Conservation (phyloP, 1,140 invertebrate species). For the Hylaeus anthracinus region DNA sequence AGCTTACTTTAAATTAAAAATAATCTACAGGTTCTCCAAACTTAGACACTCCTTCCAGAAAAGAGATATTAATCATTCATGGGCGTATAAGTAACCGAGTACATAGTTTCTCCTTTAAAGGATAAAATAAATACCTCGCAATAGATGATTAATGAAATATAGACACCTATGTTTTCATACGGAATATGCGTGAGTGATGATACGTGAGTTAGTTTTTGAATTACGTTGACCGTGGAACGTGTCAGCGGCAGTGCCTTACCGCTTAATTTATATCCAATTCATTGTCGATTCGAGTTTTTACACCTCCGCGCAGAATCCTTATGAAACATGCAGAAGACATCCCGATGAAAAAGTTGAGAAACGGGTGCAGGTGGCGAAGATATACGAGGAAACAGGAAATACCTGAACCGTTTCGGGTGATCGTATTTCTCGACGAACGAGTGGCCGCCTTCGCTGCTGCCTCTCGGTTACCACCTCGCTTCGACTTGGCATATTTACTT, state of each 20-base stretch:
- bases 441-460: background rate
- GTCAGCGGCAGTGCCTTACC: slow-evolving; percentile 38
- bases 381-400: slow-evolving; percentile 65
- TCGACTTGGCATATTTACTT: slow-evolving; percentile 47
- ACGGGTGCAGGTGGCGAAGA: slow-evolving; percentile 66
- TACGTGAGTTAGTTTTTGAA: no score
- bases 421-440: slow-evolving; percentile 61
- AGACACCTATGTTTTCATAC: no score
- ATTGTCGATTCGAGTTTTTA: slow-evolving; percentile 61
- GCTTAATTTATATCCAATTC: slow-evolving; percentile 58
- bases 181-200: no score
- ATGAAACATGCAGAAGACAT: slow-evolving; percentile 66
- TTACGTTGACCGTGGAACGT: background rate
- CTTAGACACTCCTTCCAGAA: no score
- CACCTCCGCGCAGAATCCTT: slow-evolving; percentile 59
- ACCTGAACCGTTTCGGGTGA: slow-evolving; percentile 60
- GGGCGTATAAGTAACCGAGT: no score
- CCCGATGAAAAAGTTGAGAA: slow-evolving; percentile 68
- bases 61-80: no score
- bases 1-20: no score
- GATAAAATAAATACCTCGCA: no score
- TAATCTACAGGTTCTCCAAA: no score
- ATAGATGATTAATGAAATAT: no score
- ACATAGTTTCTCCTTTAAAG: no score
- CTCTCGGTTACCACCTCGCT: slow-evolving; percentile 17